phyloP scores from a whole-genome alignment of 2,888 invertebrate genomes.

The Lottia scabra region DNA sequence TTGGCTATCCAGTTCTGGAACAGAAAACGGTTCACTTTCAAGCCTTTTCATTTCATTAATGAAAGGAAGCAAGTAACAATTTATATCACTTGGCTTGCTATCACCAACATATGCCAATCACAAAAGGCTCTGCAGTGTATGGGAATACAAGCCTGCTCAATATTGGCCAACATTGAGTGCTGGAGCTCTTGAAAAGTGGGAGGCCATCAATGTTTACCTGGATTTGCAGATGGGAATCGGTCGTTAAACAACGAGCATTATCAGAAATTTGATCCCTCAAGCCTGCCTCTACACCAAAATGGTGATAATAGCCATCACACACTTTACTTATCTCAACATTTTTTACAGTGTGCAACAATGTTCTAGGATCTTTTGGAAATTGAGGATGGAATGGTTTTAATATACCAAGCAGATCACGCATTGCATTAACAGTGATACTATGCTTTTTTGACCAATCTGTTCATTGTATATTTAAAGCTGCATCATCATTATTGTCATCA shows the following conservation, averaged over 20 bases:
- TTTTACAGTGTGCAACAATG: slow-evolving; percentile 19
- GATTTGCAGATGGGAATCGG: neutral
- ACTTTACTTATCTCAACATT: slow-evolving; percentile 7
- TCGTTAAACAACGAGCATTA: neutral
- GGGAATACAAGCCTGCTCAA: slow-evolving; percentile 10
- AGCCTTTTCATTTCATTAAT: no score
- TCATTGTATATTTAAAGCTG: no score
- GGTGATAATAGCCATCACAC: slow-evolving; percentile 26
- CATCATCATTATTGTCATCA: no score
- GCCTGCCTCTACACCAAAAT: slow-evolving; percentile 27
- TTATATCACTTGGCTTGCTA: slow-evolving; percentile 26
- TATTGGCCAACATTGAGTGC: slow-evolving; percentile 28
- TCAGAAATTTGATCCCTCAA: neutral
- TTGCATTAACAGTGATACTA: no score
- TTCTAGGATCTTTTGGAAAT: slow-evolving; percentile 28
- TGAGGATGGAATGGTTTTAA: slow-evolving; percentile 9
- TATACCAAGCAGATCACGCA: slow-evolving; percentile 9
- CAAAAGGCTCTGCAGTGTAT: slow-evolving; percentile 19
- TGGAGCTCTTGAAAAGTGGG: slow-evolving; percentile 26
- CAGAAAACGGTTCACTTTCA: no score
- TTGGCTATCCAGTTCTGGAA: no score
- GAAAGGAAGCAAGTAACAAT: no score
- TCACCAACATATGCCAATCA: slow-evolving; percentile 25
- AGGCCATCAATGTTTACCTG: slow-evolving; percentile 29
- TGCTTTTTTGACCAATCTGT: no score